phyloP scores from a whole-genome alignment of 2,113 vertebrate genomes.

The Paraplagusia blochii region DNA sequence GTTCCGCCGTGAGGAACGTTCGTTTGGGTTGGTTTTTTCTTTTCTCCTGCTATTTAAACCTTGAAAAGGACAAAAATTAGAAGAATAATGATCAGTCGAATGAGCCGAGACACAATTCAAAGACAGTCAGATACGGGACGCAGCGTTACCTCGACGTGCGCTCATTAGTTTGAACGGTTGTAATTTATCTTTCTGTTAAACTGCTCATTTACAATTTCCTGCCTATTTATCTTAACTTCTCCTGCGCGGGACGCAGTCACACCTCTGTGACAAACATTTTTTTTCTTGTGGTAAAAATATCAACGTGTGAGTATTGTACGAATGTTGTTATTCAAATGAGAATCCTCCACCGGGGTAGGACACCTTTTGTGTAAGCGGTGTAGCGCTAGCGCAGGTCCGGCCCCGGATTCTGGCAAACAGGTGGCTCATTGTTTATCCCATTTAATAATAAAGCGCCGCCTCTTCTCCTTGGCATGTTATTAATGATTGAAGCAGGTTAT shows the following conservation, averaged over 20 bases:
- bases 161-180: conserved; percentile 30
- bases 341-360: neutral
- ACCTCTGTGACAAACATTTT: conserved; percentile 13
- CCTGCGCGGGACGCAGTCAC: conserved; percentile 31
- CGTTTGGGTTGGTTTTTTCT: neutral
- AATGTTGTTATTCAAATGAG: neutral
- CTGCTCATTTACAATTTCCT: conserved; percentile 32
- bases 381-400: neutral
- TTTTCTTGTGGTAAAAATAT: neutral
- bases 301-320: neutral
- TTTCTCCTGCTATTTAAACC: too few relatives aligned
- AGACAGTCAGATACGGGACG: conserved; percentile 19
- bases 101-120: conserved; percentile 9
- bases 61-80: too few relatives aligned
- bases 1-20: neutral
- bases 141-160: conserved; percentile 6
- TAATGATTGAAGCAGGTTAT: conserved; percentile 12
- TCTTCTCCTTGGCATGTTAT: neutral
- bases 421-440: neutral
- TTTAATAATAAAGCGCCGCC: neutral
- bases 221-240: conserved; percentile 21
- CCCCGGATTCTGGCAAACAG: neutral
- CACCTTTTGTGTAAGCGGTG: neutral
- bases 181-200: conserved; percentile 32
- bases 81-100: conserved; percentile 2